Percentiles rank a stretch among this genome's conserved stretches.
These are phyloP conservation scores for Polyploca ridens DNA, from an alignment of 2,888 invertebrate species.

Conservation along the genomic window DNA sequence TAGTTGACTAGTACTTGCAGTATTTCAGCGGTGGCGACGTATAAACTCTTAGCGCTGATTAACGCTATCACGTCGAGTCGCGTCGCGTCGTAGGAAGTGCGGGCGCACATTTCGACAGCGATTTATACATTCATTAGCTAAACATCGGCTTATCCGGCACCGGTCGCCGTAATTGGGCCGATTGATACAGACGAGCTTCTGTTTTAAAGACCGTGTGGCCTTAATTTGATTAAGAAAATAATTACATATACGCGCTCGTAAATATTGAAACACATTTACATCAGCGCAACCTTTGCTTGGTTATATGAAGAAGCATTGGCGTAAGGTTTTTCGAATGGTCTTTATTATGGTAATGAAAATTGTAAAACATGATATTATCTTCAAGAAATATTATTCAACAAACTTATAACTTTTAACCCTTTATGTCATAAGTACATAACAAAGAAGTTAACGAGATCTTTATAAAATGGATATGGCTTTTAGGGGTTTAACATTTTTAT, in stretches of 20 bases:
- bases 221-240: constrained; percentile 13
- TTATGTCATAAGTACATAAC: not conserved
- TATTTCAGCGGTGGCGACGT: constrained; percentile 61
- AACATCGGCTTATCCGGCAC: constrained; percentile 60
- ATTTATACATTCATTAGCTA: constrained; percentile 82
- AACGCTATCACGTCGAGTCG: constrained; percentile 62
- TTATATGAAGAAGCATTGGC: not conserved
- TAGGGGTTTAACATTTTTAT: not conserved
- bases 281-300: not conserved
- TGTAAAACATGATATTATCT: constrained; percentile 4
- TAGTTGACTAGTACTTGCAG: constrained; percentile 58
- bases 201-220: constrained; percentile 27
- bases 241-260: not conserved
- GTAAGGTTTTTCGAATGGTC: not conserved
- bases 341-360: not conserved
- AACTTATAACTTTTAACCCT: not conserved
- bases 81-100: constrained; percentile 52
- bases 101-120: constrained; percentile 52
- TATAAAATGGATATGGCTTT: not conserved
- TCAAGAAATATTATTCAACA: not conserved
- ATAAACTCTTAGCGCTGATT: constrained; percentile 73
- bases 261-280: not conserved
- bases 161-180: constrained; percentile 64
- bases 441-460: not conserved
- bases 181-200: constrained; percentile 57